Evolutionary conservation across 1,140 invertebrate species (phyloP).

Genomic region (Oreohelix idahoensis): DNA sequence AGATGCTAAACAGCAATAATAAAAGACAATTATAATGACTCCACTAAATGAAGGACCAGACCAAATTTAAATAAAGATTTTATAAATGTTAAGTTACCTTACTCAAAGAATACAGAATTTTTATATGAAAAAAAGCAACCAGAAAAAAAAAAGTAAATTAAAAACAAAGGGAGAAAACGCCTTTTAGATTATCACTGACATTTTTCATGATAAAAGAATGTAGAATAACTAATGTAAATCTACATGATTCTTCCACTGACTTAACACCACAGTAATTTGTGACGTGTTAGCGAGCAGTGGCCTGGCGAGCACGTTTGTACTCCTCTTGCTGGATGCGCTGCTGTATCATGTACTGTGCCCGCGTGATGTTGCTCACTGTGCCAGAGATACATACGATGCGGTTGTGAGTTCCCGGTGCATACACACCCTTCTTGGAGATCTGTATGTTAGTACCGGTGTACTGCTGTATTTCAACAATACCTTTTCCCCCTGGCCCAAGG

Average conservation of each 20-base stretch:
- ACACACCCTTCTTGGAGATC: slow-evolving; percentile 98
- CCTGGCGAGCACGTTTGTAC: slow-evolving; percentile 84
- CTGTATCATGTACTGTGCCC: slow-evolving; percentile 94
- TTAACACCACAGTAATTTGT: neutral
- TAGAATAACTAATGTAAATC: too few relatives aligned
- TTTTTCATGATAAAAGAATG: slow-evolving; percentile 9
- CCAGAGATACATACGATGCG: slow-evolving; percentile 96
- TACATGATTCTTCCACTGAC: neutral
- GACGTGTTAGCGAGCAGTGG: slow-evolving; percentile 58
- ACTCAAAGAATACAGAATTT: neutral
- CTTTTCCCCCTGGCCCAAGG: slow-evolving; percentile 94
- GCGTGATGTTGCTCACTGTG: slow-evolving; percentile 86
- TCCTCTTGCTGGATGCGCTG: slow-evolving; percentile 96
- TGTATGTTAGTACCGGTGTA: slow-evolving; percentile 96
- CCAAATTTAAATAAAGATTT: too few relatives aligned
- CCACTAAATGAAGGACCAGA: slow-evolving; percentile 12
- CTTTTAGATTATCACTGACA: slow-evolving; percentile 20
- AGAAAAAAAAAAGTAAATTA: slow-evolving; percentile 11
- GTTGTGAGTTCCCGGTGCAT: slow-evolving; percentile 95
- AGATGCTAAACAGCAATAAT: slow-evolving; percentile 33
- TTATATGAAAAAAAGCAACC: neutral
- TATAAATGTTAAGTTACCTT: slow-evolving; percentile 4
- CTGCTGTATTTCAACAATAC: slow-evolving; percentile 96
- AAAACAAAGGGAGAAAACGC: slow-evolving; percentile 14
- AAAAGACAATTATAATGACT: slow-evolving; percentile 17